A percentile compares a stretch with the other conserved stretches of the same genome.
These are phyloP conservation scores for Dermatophagoides farinae DNA, from an alignment of 1,140 invertebrate genomes.

Conservation along the genomic window DNA sequence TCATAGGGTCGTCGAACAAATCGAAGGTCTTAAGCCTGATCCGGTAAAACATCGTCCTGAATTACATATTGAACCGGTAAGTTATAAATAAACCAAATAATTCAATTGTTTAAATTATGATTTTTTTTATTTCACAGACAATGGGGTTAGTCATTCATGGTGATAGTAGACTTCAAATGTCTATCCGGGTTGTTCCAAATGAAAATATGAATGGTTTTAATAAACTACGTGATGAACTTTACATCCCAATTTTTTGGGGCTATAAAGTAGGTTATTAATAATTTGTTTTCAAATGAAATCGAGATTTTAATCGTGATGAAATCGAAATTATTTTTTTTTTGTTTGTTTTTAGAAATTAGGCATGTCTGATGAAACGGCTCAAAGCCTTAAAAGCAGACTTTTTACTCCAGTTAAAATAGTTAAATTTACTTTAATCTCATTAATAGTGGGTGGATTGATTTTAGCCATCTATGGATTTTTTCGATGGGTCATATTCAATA, in stretches of 20 bases:
- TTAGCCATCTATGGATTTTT: background rate
- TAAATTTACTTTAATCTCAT: background rate
- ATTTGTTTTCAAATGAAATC: background rate
- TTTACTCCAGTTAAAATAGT: constrained; percentile 2
- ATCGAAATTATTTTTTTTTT: too few species aligned
- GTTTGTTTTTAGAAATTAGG: background rate
- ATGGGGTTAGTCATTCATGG: constrained; percentile 9
- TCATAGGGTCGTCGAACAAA: constrained; percentile 45
- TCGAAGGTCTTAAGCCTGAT: constrained; percentile 49
- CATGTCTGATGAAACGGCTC: constrained; percentile 2
- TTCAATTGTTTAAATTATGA: background rate
- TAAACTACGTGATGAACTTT: constrained; percentile 2
- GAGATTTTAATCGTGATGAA: too few species aligned
- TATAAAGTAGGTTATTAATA: constrained; percentile 5
- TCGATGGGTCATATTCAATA: background rate
- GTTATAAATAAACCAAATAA: background rate
- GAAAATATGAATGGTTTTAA: constrained; percentile 6
- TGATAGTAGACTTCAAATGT: constrained; percentile 9
- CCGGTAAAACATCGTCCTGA: constrained; percentile 54
- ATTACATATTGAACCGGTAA: constrained; percentile 53
- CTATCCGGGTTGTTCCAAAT: constrained; percentile 2
- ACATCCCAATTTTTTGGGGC: constrained; percentile 10
- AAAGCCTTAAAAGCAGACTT: background rate
- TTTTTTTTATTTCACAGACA: constrained; percentile 4
- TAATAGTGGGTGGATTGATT: background rate